Base-by-base conservation (phyloP, 2,888 invertebrate genomes). In the Athripsodes cinereus region DNA sequence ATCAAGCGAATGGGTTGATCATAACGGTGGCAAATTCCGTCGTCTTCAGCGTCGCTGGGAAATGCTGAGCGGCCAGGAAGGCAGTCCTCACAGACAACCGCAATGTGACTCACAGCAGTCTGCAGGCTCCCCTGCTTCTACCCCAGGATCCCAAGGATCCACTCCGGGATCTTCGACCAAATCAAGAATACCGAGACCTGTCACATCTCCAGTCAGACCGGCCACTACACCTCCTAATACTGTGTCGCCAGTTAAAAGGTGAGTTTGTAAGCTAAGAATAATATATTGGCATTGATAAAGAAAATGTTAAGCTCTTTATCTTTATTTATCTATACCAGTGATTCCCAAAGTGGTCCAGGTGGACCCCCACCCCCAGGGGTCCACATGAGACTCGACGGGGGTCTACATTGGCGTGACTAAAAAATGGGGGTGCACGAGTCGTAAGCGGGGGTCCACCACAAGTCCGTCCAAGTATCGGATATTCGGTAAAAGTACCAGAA, bases 41-140 rank as follows among this genome's bases (percentile, higher is more conserved):
- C 81, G 86, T 63, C 73, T 91, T 59, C 90, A 90, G 68, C 83
- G 87, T 68, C 88, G 88, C 68, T 91, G 91, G 91, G 90, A 91
- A 69, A 81, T 87, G 74, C 77, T 90, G 64, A 86, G 86, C 64
- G 63, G 63, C 13, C 54, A 74, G 73, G 61, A 77, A 0, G 78
- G 78, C 61, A 77, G 78, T 76, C 5, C 77, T 74, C 47, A 60
- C 5, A 57, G 56, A 31, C 50, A 61, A 3, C 76, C 40, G 13
- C 13, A 2, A 5, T 6, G 11, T 31, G n/a, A 13, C 2, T 16
- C 13, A 40, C 40, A 40, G 40, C 40, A 40, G 16, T 40, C 40
- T 5, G 72, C 72, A 2, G 67, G 66, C 6, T 76, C 77, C 1
- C 76, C 79, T 0, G 74, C 73, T 26, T 72, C 74, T 55, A 69